Base-by-base conservation (phyloP, 1,140 invertebrate genomes). In the Neotoxoptera formosana region DNA sequence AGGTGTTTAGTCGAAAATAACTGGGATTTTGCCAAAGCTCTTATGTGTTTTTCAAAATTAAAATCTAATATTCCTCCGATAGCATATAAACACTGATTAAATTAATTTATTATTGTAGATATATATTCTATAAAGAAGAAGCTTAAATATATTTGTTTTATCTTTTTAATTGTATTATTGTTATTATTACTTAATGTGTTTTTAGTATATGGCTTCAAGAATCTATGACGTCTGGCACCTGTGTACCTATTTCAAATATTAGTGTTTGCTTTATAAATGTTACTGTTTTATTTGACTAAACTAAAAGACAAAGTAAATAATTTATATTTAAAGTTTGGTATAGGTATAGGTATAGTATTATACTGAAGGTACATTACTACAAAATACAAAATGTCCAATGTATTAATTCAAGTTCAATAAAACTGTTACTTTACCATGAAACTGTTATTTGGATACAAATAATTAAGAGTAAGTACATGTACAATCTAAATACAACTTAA, bases 21-120 rank as follows among this genome's bases (percentile, higher is more conserved):
- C 56, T 93, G 91, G 91, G 34, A 93, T 86, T 93, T 56, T 45
- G 34, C n/a, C 25, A 84, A 93, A 84, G 91, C 91, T 56, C 51
- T 81, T 56, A 36, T 84, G 9, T n/a, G 76, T 86, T 93, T 56
- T 93, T 36, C 25, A 56, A 86, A 93, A 86, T 51, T 93, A 7
- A 93, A 93, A 93, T 21, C 41, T 7, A 86, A 30, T 56, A 93
- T 93, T 84, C 91, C 91, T 76, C 7, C 30, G n/a, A 34, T 76
- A 76, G 60, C 60, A 17, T 76, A 34, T 76, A n/a, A 76, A 76
- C 60, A 76, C 14, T 76, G 6, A 76, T 76, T 17, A 76, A n/a
- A 30, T 60, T 60, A 53, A 53, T 30, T 76, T 76, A 76, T 76
- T 76, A 14, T 76, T 25, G 25, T 76, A 34, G n/a, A 17, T 76